Conservation (phyloP, 1,140 invertebrate genomes). For the Psix sp. region DNA sequence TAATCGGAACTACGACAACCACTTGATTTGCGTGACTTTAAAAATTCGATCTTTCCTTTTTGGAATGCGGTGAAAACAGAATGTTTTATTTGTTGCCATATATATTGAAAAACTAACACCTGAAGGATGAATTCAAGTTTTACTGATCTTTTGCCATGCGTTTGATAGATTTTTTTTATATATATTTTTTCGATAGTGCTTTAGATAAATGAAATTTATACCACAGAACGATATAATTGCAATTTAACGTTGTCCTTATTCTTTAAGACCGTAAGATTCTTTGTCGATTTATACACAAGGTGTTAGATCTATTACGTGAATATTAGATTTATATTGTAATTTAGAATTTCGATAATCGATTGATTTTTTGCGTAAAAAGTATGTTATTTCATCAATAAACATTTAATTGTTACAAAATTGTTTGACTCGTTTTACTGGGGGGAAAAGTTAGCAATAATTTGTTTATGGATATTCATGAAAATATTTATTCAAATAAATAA, state of each 20-base stretch:
- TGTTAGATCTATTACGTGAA: slow-evolving; percentile 21
- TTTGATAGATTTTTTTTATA: too few species aligned
- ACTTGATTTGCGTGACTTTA: background rate
- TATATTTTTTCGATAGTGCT: too few species aligned
- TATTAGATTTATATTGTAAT: slow-evolving; percentile 39
- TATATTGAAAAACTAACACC: too few species aligned
- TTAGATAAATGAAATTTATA: too few species aligned
- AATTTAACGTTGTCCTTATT: background rate
- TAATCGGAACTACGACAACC: background rate
- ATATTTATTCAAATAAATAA: too few species aligned
- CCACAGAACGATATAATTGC: too few species aligned
- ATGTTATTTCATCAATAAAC: slow-evolving; percentile 44
- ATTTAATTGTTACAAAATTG: slow-evolving; percentile 26
- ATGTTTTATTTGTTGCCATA: too few species aligned
- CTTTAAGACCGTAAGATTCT: background rate
- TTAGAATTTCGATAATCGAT: slow-evolving; percentile 16
- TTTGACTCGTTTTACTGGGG: background rate
- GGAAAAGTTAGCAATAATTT: background rate
- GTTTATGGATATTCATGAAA: too few species aligned
- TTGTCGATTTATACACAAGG: slow-evolving; percentile 18
- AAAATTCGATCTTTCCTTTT: too few species aligned
- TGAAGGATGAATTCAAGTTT: too few species aligned
- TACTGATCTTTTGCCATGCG: too few species aligned
- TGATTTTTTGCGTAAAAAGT: slow-evolving; percentile 37
- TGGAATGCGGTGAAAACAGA: too few species aligned